Evolutionary conservation across 1,140 invertebrate species (phyloP).

Genomic region (Pollicipes pollicipes): DNA sequence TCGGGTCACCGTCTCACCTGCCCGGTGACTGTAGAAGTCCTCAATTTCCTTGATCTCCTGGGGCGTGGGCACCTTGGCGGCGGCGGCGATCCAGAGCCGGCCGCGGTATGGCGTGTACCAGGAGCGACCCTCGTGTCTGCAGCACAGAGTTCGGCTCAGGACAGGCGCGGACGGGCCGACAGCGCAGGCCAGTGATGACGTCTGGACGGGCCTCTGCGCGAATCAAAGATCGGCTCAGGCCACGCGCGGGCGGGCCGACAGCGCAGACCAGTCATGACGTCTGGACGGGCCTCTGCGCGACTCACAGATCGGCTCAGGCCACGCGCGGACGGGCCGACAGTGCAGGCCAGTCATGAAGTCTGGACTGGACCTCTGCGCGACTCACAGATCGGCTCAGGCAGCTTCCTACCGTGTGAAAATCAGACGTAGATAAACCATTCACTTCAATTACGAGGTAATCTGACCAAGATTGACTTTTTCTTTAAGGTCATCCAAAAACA

Average conservation of each 20-base stretch:
- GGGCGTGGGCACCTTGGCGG: constrained; percentile 46
- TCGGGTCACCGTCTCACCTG: no score
- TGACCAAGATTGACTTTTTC: no score
- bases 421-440: no score
- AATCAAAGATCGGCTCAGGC: constrained; percentile 5
- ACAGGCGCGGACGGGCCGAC: neutral
- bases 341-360: neutral
- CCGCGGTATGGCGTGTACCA: constrained; percentile 87
- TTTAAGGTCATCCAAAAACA: no score
- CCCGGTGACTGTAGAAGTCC: constrained; percentile 45
- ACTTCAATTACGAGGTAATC: no score
- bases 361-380: no score
- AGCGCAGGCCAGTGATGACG: neutral
- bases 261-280: neutral
- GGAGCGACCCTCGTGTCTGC: constrained; percentile 74
- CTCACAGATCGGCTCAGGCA: constrained; percentile 5
- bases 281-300: no score
- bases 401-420: no score
- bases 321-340: neutral
- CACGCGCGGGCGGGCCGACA: neutral
- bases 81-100: constrained; percentile 81
- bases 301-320: constrained; percentile 5
- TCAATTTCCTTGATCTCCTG: constrained; percentile 54
- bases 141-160: constrained; percentile 10
- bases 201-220: no score